Conservation (phyloP, 2,888 invertebrate genomes). For the Nasonovia ribisnigri region DNA sequence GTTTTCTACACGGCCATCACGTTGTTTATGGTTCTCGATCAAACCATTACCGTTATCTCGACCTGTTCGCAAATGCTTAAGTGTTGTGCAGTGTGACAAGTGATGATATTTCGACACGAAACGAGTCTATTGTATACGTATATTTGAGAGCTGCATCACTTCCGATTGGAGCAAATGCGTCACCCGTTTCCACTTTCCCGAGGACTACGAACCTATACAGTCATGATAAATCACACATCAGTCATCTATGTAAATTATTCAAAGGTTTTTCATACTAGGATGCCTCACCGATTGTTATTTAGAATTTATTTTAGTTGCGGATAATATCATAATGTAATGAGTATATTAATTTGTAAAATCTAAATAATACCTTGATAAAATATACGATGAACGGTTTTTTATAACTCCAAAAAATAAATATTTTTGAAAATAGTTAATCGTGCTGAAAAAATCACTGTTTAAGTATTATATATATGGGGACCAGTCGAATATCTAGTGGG, state of each 20-base stretch:
- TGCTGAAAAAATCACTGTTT: too few relatives aligned
- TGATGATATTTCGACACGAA: neutral
- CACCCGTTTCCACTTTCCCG: neutral
- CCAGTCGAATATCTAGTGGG: too few relatives aligned
- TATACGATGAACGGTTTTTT: neutral
- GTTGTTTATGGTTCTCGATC: neutral
- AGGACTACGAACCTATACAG: neutral
- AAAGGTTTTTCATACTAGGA: neutral
- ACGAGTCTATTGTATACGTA: neutral
- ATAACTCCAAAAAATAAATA: neutral
- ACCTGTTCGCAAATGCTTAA: neutral
- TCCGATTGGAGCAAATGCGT: neutral
- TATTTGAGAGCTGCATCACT: neutral
- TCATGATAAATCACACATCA: neutral
- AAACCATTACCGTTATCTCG: neutral
- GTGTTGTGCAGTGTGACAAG: neutral
- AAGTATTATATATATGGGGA: too few relatives aligned
- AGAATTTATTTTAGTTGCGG: neutral
- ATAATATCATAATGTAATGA: neutral
- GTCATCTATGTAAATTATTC: neutral
- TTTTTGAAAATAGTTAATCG: too few relatives aligned
- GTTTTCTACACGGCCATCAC: neutral
- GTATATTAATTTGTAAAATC: neutral
- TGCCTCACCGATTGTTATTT: neutral
- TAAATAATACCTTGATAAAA: neutral